These are phyloP conservation scores for Zapornia atra DNA, from an alignment of 2,113 vertebrate genomes.

Conservation along the genomic window DNA sequence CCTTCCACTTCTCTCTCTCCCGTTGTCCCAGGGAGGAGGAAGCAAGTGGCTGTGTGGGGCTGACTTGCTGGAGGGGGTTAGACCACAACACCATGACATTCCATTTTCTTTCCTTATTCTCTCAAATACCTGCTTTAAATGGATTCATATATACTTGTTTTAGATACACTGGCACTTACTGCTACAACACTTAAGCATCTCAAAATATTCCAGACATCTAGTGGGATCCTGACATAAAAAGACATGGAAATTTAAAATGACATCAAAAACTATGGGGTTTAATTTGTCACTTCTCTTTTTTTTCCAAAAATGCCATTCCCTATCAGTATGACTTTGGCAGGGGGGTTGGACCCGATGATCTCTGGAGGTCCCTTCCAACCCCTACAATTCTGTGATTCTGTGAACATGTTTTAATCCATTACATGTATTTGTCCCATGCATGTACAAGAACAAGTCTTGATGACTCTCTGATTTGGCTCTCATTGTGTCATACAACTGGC, in stretches of 20 bases:
- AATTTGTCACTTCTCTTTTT: not conserved
- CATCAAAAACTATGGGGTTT: not conserved
- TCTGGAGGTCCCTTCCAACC: no score
- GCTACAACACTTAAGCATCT: not conserved
- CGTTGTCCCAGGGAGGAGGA: no score
- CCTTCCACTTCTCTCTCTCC: no score
- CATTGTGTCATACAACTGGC: not conserved
- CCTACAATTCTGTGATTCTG: no score
- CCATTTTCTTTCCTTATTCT: not conserved
- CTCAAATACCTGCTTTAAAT: not conserved
- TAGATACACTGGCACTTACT: not conserved
- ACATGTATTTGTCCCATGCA: not conserved
- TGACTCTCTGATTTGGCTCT: conserved; percentile 10
- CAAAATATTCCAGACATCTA: not conserved
- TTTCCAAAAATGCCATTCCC: not conserved
- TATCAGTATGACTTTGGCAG: not conserved
- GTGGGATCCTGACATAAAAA: not conserved
- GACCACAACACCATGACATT: no score
- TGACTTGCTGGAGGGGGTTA: no score
- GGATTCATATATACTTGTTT: not conserved
- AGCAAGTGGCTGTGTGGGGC: no score
- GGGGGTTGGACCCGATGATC: no score
- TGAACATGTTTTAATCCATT: not conserved
- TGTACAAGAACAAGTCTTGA: not conserved
- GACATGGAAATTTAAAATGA: not conserved